These are phyloP conservation scores for Serinus canaria DNA, from an alignment of 2,113 vertebrate species.

Conservation along the genomic window DNA sequence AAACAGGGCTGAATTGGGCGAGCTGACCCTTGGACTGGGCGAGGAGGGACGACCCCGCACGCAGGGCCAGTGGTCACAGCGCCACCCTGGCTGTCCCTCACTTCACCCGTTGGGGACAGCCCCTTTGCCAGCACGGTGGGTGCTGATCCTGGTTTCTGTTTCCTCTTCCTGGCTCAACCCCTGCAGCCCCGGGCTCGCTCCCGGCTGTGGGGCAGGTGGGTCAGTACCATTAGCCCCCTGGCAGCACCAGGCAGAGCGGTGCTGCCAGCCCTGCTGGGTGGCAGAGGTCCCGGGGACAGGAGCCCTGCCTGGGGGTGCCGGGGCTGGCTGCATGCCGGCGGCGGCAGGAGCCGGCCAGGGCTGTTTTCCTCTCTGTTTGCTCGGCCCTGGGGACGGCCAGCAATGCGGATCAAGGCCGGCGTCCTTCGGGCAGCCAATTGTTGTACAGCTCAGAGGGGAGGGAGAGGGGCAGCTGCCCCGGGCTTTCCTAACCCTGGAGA, in stretches of 20 bases:
- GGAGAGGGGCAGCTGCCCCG: slow-evolving; percentile 17
- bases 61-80: not conserved
- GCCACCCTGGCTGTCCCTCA: not conserved
- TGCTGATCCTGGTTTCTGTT: not conserved
- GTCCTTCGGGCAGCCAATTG: slow-evolving; percentile 41
- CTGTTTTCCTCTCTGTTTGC: slow-evolving; percentile 57
- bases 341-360: not conserved
- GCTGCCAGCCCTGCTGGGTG: not conserved
- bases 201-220: not conserved
- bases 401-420: slow-evolving; percentile 34
- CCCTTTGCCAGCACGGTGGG: fast-evolving
- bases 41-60: not conserved
- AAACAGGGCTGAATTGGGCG: not conserved
- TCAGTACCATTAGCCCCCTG: fast-evolving
- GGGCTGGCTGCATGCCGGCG: not conserved
- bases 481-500: slow-evolving; percentile 30
- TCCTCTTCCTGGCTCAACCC: not conserved
- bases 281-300: not conserved
- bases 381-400: slow-evolving; percentile 21
- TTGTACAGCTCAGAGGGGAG: slow-evolving; percentile 2
- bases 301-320: not conserved
- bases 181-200: not conserved
- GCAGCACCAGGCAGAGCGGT: fast-evolving
- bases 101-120: not conserved
- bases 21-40: not conserved